phyloP scores from a whole-genome alignment of 92 coral and sea anemone genomes.

The Heliopora coerulea region DNA sequence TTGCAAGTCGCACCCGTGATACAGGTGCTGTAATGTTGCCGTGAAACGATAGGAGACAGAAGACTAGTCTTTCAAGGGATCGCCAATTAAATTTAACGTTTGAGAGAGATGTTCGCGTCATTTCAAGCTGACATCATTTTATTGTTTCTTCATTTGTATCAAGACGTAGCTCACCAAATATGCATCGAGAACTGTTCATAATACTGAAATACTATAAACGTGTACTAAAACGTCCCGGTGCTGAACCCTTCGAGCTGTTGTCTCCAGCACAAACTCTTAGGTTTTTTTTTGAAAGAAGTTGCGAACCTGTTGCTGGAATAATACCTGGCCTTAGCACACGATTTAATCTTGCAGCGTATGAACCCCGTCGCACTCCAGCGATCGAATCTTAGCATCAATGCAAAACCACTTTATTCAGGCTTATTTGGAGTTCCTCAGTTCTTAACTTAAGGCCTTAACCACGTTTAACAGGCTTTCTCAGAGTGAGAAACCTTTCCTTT shows the following conservation, averaged over 20 bases:
- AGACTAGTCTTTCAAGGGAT: no score
- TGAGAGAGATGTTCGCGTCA: no score
- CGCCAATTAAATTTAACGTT: no score
- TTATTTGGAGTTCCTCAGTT: slow-evolving; percentile 54
- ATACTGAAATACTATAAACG: no score
- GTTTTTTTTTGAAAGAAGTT: slow-evolving; percentile 57
- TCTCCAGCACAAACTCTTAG: slow-evolving; percentile 56
- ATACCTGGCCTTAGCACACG: slow-evolving; percentile 49
- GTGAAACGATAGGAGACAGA: no score
- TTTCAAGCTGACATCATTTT: no score
- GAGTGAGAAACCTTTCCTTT: slow-evolving; percentile 56
- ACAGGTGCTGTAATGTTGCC: no score
- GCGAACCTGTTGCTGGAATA: slow-evolving; percentile 41
- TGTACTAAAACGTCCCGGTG: no score
- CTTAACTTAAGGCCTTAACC: slow-evolving; percentile 47
- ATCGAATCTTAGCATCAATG: slow-evolving; percentile 35
- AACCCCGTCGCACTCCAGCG: slow-evolving; percentile 50
- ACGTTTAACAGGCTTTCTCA: slow-evolving; percentile 54
- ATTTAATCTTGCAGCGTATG: slow-evolving; percentile 37
- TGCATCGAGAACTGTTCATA: no score
- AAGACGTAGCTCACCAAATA: no score
- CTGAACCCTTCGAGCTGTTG: slow-evolving; percentile 47
- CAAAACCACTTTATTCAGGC: slow-evolving; percentile 55
- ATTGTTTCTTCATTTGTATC: no score
- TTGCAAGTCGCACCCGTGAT: no score